These are phyloP conservation scores for Charaxes varanes DNA, from an alignment of 1,140 invertebrate genomes.

Conservation along the genomic window DNA sequence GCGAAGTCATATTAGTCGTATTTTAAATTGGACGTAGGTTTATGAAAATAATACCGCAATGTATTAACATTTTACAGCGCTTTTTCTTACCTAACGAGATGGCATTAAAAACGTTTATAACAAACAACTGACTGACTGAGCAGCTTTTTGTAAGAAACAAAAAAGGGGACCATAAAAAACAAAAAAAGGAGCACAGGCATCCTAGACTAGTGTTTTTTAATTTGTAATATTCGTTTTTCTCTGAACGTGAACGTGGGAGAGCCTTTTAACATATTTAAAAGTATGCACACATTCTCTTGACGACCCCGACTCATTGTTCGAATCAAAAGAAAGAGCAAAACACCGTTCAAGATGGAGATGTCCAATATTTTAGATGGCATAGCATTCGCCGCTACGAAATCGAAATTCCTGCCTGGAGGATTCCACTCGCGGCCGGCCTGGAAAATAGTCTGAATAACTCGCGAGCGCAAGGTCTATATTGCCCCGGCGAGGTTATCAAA, in stretches of 20 bases:
- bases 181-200: no score
- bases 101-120: no score
- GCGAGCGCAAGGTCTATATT: slow-evolving; percentile 15
- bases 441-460: slow-evolving; percentile 39
- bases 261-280: slow-evolving; percentile 47
- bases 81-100: no score
- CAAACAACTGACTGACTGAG: no score
- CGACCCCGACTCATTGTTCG: slow-evolving; percentile 66
- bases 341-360: slow-evolving; percentile 67
- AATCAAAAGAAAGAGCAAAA: slow-evolving; percentile 66
- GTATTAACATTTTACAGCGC: no score
- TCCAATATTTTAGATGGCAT: slow-evolving; percentile 74
- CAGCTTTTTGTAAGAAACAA: no score
- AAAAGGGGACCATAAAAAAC: no score
- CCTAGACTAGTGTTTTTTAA: no score
- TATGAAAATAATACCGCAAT: no score
- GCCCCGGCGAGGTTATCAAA: slow-evolving; percentile 15
- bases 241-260: slow-evolving; percentile 22
- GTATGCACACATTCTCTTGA: slow-evolving; percentile 65
- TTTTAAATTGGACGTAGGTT: no score
- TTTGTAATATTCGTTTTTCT: slow-evolving; percentile 24
- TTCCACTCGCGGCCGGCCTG: slow-evolving; percentile 26
- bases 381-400: slow-evolving; percentile 65
- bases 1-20: no score
- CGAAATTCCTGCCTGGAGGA: slow-evolving; percentile 55